A percentile compares a stretch with the other conserved stretches of the same genome.
Evolutionary conservation across 2,888 invertebrate species (phyloP).

Genomic region (Cosmia trapezina): DNA sequence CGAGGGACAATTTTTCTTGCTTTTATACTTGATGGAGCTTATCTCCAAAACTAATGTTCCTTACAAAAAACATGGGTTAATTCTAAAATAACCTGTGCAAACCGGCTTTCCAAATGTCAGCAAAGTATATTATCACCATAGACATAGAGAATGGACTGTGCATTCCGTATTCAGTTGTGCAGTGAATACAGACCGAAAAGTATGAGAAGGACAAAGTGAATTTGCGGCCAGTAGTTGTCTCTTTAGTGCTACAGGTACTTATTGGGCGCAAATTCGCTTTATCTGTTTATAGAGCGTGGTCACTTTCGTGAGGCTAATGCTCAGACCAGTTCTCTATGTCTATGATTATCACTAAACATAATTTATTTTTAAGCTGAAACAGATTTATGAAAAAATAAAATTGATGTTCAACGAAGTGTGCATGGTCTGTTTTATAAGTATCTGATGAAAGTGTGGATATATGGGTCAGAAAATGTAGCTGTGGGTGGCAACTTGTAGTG

Average conservation of each 20-base stretch:
- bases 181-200: no score
- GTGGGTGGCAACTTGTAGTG: not conserved
- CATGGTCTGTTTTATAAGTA: not conserved
- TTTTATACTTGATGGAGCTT: not conserved
- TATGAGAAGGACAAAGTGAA: no score
- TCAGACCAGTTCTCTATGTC: no score
- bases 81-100: not conserved
- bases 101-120: not conserved
- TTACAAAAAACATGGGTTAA: not conserved
- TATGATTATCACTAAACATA: not conserved
- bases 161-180: no score
- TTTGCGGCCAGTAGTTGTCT: no score
- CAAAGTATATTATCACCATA: not conserved
- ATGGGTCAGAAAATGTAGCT: not conserved
- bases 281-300: no score
- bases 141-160: no score
- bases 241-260: no score
- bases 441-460: not conserved
- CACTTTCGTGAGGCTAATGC: no score
- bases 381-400: not conserved
- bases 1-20: not conserved
- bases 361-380: not conserved
- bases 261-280: no score
- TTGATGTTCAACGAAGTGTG: not conserved
- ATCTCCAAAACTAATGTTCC: not conserved